phyloP scores from a whole-genome alignment of 2,797 vertebrate species.

The Onychomys arenicola region DNA sequence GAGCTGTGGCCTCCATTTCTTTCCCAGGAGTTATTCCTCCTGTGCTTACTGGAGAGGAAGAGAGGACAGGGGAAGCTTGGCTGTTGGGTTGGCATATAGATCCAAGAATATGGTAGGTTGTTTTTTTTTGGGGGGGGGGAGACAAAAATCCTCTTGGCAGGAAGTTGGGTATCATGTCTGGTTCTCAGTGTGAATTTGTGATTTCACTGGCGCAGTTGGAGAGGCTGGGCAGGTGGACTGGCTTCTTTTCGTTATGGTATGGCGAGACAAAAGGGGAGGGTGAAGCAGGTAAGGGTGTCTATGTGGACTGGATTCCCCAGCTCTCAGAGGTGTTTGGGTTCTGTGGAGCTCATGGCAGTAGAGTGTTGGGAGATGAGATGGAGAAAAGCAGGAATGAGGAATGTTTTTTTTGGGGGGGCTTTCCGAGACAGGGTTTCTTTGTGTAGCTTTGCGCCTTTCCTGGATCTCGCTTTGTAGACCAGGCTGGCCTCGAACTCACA shows the following conservation, averaged over 20 bases:
- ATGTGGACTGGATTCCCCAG: neutral
- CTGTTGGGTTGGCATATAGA: constrained; percentile 59
- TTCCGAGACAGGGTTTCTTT: no score
- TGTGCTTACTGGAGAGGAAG: neutral
- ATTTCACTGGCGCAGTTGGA: constrained; percentile 28
- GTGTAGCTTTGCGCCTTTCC: no score
- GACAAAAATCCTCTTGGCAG: constrained; percentile 61
- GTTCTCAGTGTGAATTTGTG: constrained; percentile 62
- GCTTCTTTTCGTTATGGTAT: neutral
- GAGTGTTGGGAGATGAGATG: neutral
- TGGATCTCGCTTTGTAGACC: no score
- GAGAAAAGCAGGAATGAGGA: neutral
- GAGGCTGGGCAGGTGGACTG: neutral
- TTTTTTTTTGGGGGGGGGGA: constrained; percentile 59
- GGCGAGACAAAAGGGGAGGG: neutral
- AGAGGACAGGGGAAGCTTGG: neutral
- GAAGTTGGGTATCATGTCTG: constrained; percentile 71
- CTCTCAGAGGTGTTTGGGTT: neutral
- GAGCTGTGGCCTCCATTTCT: neutral
- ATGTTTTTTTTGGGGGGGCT: no score
- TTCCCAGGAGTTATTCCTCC: neutral
- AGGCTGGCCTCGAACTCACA: no score
- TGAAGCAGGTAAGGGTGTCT: neutral
- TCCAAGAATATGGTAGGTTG: constrained; percentile 66
- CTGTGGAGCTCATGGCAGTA: neutral